These are phyloP conservation scores for Lasioglossum morio DNA, from an alignment of 2,888 invertebrate genomes.

Conservation along the genomic window DNA sequence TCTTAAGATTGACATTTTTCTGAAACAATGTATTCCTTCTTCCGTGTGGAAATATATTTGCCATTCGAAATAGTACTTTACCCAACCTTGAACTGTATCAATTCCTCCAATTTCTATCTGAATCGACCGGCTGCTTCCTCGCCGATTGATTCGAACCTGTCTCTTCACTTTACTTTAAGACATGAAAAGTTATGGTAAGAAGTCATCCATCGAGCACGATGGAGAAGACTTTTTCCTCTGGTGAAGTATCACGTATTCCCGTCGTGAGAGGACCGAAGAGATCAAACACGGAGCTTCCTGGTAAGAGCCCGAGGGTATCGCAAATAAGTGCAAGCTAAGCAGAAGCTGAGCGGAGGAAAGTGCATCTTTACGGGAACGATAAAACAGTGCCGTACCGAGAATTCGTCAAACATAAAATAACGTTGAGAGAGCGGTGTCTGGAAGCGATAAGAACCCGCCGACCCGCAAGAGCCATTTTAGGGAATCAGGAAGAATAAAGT, in stretches of 20 bases:
- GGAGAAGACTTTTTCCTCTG: background rate
- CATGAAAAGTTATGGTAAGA: background rate
- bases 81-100: background rate
- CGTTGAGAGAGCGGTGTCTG: conserved; percentile 9
- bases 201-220: background rate
- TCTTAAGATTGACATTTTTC: background rate
- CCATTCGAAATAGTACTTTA: background rate
- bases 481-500: conserved; percentile 1
- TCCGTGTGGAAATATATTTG: background rate
- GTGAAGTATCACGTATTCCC: background rate
- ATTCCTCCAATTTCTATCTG: background rate
- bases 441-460: conserved; percentile 8
- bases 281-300: background rate
- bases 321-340: background rate
- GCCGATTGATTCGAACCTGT: background rate
- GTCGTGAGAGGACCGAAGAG: background rate
- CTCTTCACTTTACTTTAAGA: background rate
- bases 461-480: conserved; percentile 14
- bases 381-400: conserved; percentile 4
- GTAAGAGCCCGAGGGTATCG: conserved; percentile 8
- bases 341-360: background rate
- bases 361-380: conserved; percentile 18
- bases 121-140: background rate
- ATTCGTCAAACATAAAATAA: conserved; percentile 32
- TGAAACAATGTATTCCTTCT: background rate